Evolutionary conservation across 2,113 vertebrate species (phyloP), one percentile per base, ranked within the genome.

Genomic region (Lathamus discolor): DNA sequence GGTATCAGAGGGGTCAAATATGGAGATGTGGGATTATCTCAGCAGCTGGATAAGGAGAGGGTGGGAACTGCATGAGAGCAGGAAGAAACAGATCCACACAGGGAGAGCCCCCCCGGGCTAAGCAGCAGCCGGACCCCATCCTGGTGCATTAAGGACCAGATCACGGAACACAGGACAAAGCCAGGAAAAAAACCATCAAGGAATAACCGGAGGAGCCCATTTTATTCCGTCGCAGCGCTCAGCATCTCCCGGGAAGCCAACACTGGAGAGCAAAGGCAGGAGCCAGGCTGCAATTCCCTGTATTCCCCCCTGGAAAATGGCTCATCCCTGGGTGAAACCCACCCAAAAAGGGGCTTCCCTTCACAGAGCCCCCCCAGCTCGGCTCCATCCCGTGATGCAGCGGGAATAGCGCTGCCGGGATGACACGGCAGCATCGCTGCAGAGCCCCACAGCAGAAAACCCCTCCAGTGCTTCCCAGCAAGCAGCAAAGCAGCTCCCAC

Each of bases 381-480:
- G 9, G 57, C 57, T 35, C 57, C 57, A 15, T n/a, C 33, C 57
- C 9, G n/a, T 59, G 57, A 59, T 59, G 33, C 52, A 68, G 64
- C 28, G 27, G 57, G 80, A 64, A 51, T 16, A 63, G 64, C 37
- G 6, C 6, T 7, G 54, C 77, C 16, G 35, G 27, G 64, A 84
- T 88, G 94, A 91, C 52, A 81, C 41, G 66, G 84, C 75, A 69
- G 52, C 81, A 43, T 18, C 85, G 8, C 81, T 79, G 88, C 92
- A 44, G 88, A 92, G 81, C 74, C 35, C 14, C 52, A 5, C 17
- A 3, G 39, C 9, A 70, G 4, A 4, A 37, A n/a, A 28, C 9
- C 19, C 64, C 46, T 17, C 25, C 10, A 0, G 24, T 1, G 10
- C 72, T 28, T 24, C 51, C 2, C 3, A 2, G 19, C 3, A 20